Conservation (phyloP, 2,797 vertebrate genomes). For the Euphonia xanthogaster region DNA sequence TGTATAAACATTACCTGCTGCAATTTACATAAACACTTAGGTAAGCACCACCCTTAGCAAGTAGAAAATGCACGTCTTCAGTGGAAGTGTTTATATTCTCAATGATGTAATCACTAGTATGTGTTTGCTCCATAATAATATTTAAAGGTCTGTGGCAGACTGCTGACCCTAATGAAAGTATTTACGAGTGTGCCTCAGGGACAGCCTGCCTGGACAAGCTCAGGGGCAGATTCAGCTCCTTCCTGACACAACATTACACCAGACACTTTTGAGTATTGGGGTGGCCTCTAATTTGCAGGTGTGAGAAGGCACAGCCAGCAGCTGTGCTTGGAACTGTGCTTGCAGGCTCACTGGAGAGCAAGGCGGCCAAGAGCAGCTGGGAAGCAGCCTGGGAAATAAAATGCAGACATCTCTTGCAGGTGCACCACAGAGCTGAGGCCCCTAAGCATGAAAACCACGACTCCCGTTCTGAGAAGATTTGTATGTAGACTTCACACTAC, state of each 20-base stretch:
- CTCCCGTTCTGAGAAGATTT: not conserved
- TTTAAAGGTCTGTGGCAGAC: not conserved
- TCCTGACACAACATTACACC: not conserved
- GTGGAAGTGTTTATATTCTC: not conserved
- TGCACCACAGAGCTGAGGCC: not conserved
- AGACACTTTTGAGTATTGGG: not conserved
- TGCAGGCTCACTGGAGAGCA: not conserved
- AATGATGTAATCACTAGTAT: not conserved
- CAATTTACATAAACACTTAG: not conserved
- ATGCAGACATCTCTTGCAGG: not conserved
- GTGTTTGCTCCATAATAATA: not conserved
- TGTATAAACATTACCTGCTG: conserved; percentile 30
- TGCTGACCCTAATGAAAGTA: not conserved
- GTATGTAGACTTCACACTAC: not conserved
- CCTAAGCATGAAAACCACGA: not conserved
- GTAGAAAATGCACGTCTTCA: not conserved
- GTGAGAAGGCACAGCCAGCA: not conserved
- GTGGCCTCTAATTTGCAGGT: not conserved
- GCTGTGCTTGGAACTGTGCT: not conserved
- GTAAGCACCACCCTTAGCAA: not conserved
- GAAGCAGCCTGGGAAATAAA: not conserved
- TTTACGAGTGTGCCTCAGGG: not conserved
- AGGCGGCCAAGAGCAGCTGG: not conserved
- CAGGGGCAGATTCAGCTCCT: not conserved
- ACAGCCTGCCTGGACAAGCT: not conserved